These are phyloP conservation scores for Caenorhabditis briggsae DNA, from an alignment of 1,140 invertebrate genomes.

Conservation along the genomic window DNA sequence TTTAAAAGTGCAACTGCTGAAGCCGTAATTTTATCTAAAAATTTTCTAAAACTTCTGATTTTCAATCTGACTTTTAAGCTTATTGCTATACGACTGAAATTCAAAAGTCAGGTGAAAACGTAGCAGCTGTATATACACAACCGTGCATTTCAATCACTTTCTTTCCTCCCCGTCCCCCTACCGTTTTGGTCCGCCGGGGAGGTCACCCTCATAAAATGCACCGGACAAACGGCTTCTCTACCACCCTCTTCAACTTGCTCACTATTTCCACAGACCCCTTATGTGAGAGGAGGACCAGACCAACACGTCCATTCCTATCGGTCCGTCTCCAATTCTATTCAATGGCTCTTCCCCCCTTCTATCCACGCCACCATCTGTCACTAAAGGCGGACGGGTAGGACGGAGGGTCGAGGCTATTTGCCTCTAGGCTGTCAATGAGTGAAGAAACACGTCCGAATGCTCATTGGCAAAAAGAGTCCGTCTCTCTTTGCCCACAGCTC, in stretches of 20 bases:
- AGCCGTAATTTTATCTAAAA: no score
- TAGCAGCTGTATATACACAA: no score
- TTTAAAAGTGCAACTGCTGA: no score
- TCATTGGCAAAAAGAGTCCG: not conserved
- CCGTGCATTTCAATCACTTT: not conserved
- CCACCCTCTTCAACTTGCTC: not conserved
- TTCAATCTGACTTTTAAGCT: no score
- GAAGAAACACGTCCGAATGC: not conserved
- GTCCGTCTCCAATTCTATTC: not conserved
- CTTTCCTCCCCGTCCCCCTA: not conserved
- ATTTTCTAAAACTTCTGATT: no score
- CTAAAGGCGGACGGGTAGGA: not conserved
- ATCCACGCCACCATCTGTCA: constrained; percentile 14
- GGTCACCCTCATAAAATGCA: constrained; percentile 2
- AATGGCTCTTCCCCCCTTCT: not conserved
- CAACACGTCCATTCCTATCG: not conserved
- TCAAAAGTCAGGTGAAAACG: no score
- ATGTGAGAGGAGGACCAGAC: not conserved
- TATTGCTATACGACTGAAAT: no score
- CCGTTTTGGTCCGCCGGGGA: not conserved
- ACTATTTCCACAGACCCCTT: not conserved
- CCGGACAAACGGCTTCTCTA: not conserved
- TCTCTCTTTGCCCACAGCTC: not conserved
- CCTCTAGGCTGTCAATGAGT: not conserved
- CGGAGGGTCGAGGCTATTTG: not conserved